Evolutionary conservation across 2,797 vertebrate species (phyloP), one percentile per base, ranked within the genome.

Genomic region (Enteromius mattozi): DNA sequence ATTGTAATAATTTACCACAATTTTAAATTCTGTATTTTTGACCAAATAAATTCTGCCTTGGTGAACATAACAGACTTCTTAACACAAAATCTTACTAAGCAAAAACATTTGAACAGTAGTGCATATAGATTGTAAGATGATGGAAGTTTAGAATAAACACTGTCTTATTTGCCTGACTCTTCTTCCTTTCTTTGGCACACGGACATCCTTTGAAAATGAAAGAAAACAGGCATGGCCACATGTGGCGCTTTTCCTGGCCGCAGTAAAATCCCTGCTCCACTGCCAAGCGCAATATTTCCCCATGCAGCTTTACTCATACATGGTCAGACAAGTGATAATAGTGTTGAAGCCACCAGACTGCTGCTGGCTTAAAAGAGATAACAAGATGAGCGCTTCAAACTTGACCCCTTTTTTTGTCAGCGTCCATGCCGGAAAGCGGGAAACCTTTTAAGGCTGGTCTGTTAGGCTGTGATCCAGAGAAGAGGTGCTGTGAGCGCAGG

Each of bases 391-490:
- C 85, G 21, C 83, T 85, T 89, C 82, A 81, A 80, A 12, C 59
- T 42, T 78, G 78, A 27, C 1, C 77, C 17, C 78, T 49, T 27
- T 74, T 45, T 72, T 71, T 66, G 30, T 47, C 12, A 30, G 56
- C 24, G n/a, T 40, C 21, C 24, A 75, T 5, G 10, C 33, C 19
- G 6, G 35, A 21, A 14, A 30, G 81, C n/a, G n/a, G 30, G 71
- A 82, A 68, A 42, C 42, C 70, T 66, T 83, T 76, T 76, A 66
- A 75, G 35, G 33, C 59, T 51, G 61, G 80, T 4, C 47, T 77
- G 63, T 84, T 87, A 92, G 92, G 92, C 91, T 83, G 27, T 3
- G 61, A 83, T 91, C 89, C 90, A 92, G 47, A 47, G 87, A 79
- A 47, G 37, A 68, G 81, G 85, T 71, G 85, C 89, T 87, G 90